Evolutionary conservation across 2,888 invertebrate genomes (phyloP), one percentile per base, ranked within the genome.

Genomic region (Tuta absoluta): DNA sequence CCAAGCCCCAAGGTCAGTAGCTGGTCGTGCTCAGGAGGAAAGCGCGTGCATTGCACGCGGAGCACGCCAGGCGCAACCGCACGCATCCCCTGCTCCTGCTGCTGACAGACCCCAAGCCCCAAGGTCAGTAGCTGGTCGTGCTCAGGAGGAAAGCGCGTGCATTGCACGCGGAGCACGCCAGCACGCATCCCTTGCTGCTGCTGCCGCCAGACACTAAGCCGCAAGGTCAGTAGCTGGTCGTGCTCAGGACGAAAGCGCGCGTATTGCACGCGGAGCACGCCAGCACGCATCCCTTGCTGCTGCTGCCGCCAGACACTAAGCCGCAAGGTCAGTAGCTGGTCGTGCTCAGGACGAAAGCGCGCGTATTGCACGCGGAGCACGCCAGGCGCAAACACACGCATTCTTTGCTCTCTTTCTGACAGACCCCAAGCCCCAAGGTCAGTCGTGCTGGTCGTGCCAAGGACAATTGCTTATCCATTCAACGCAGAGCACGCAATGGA

Each of bases 11-110:
- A 76, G 91, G 91, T 90, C 3, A 71, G 78, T 69, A 95, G 71
- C 91, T 95, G 73, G 93, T 95, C 64, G 94, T 95, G 69, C 94
- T 95, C 70, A 94, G 95, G 84, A 94, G 93, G 75, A 95, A 95
- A 76, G 89, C 91, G 63, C 89, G 91, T 73, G 90, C 90, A 58
- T 70, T 91, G 73, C 91, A 92, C 93, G 94, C 82, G 89, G 94
- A 87, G 89, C 95, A 78, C 85, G 93, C 87, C 89, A 92, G 80
- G 85, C 85, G 80, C 73, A 83, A 78, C 14, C 88, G 84, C 66
- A 90, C 85, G 71, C 81, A 17, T n/a, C 45, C 45, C 0, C 4
- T 89, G 72, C 77, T 86, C 70, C 79, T 90, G 75, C 71, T 92
- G 72, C 84, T 86, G 75, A 83, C 90, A 72, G 82, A 89, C 78